These are phyloP conservation scores for Bicyclus anynana DNA, from an alignment of 1,140 invertebrate genomes.

Conservation along the genomic window DNA sequence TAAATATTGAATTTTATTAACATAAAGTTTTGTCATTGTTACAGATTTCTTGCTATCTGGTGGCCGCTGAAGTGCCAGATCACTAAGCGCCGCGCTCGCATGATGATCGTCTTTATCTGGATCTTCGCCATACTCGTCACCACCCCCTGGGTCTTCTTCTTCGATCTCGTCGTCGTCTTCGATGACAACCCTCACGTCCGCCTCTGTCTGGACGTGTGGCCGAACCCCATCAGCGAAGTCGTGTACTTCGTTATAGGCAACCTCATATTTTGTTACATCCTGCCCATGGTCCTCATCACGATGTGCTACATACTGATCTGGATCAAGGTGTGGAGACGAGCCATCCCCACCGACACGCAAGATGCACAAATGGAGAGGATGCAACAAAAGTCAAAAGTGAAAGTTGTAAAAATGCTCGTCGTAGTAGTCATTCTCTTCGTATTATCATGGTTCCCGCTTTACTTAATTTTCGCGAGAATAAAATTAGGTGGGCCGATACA, in stretches of 20 bases:
- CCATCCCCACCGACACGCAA: constrained; percentile 93
- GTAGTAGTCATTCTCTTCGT: constrained; percentile 97
- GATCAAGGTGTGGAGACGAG: constrained; percentile 91
- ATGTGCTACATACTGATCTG: constrained; percentile 96
- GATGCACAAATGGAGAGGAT: constrained; percentile 94
- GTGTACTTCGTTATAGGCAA: constrained; percentile 94
- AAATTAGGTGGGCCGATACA: constrained; percentile 86
- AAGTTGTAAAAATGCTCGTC: constrained; percentile 97
- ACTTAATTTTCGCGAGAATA: constrained; percentile 91
- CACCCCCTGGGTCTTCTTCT: constrained; percentile 93
- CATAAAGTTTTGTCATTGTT: constrained; percentile 70
- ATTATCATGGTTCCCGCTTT: constrained; percentile 95
- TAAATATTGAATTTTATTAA: too few relatives aligned
- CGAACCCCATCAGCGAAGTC: constrained; percentile 85
- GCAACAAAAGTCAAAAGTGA: constrained; percentile 95
- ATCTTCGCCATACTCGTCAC: constrained; percentile 89
- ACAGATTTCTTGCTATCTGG: constrained; percentile 97
- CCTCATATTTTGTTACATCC: constrained; percentile 93
- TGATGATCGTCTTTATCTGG: constrained; percentile 96
- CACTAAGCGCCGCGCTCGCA: constrained; percentile 88
- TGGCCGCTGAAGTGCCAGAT: constrained; percentile 95
- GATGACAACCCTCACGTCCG: constrained; percentile 83
- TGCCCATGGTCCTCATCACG: constrained; percentile 94
- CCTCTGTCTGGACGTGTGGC: constrained; percentile 92
- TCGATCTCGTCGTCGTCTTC: constrained; percentile 88